A percentile compares a stretch with the other conserved stretches of the same genome.
These are phyloP conservation scores for Petroica traversi DNA, from an alignment of 2,113 vertebrate species.

Conservation along the genomic window DNA sequence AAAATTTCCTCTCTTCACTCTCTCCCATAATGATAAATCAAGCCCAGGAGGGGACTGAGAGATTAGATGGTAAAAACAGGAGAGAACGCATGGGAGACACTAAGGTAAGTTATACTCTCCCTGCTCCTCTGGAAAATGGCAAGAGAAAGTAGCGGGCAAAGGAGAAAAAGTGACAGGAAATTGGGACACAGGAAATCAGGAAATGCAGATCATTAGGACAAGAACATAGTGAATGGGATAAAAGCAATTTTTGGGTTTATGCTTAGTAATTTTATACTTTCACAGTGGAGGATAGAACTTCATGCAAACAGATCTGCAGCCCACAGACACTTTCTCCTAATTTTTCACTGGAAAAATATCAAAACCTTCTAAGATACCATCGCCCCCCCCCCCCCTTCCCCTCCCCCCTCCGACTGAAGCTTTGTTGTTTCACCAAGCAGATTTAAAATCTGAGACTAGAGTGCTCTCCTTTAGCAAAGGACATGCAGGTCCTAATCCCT, in stretches of 20 bases:
- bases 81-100: not conserved
- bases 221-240: not conserved
- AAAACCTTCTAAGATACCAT: not conserved
- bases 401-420: not conserved
- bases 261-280: not conserved
- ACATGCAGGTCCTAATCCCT: not conserved
- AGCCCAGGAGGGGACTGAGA: not conserved
- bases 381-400: rapidly evolving
- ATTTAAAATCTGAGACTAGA: not conserved
- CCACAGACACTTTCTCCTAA: rapidly evolving
- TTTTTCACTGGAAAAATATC: not conserved
- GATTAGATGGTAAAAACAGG: not conserved
- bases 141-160: not conserved
- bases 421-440: not conserved
- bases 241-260: not conserved
- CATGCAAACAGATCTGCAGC: not conserved
- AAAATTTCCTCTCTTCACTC: not conserved
- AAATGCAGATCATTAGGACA: not conserved
- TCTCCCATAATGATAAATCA: not conserved
- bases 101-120: not conserved
- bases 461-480: not conserved
- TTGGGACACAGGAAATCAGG: not conserved
- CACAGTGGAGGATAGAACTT: not conserved
- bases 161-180: not conserved
- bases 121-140: not conserved